These are phyloP conservation scores for Xestia xanthographa DNA, from an alignment of 2,888 invertebrate species.

Conservation along the genomic window DNA sequence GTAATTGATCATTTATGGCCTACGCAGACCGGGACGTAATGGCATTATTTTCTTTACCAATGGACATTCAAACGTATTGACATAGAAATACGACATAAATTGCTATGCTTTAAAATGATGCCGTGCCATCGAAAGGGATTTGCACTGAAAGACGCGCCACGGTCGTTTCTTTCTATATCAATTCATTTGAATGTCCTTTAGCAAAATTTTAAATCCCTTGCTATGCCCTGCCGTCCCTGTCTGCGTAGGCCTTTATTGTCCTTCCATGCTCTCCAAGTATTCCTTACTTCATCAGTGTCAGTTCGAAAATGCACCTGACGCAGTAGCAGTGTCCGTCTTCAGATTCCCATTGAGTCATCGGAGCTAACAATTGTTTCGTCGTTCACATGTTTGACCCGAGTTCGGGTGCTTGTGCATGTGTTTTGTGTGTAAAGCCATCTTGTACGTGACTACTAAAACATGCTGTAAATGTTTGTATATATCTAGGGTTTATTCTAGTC, in stretches of 20 bases:
- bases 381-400: conserved; percentile 40
- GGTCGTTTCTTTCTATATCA: too few species aligned
- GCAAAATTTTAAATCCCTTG: too few species aligned
- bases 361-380: conserved; percentile 42
- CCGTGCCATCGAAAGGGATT: too few species aligned
- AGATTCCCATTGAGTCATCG: conserved; percentile 38
- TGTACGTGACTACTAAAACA: conserved; percentile 26
- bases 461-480: conserved; percentile 21
- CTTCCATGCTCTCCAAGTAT: neutral
- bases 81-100: too few species aligned
- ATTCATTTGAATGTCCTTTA: too few species aligned
- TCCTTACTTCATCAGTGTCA: neutral
- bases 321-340: conserved; percentile 3
- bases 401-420: conserved; percentile 31
- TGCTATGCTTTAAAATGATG: too few species aligned
- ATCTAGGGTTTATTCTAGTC: neutral
- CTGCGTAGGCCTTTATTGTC: too few species aligned
- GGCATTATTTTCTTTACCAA: too few species aligned
- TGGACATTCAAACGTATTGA: too few species aligned
- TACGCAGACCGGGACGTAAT: too few species aligned
- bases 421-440: conserved; percentile 33
- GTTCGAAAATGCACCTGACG: conserved; percentile 13
- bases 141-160: too few species aligned
- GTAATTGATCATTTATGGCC: neutral
- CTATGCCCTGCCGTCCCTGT: too few species aligned